Base-by-base conservation (phyloP, 2,113 vertebrate species). In the Diphyllodes magnificus region DNA sequence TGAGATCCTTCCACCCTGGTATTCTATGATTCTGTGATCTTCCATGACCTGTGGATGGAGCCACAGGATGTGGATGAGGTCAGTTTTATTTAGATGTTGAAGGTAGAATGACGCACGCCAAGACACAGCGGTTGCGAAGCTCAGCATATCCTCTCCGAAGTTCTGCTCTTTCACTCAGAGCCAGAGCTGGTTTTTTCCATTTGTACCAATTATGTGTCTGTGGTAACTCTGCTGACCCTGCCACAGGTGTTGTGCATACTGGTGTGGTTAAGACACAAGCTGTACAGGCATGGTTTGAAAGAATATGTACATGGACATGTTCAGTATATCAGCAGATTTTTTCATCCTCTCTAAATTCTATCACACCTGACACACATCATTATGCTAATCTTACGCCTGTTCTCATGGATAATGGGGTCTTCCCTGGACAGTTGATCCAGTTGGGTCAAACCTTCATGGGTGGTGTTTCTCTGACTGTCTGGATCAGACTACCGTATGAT, bases 371-470 rank as follows among this genome's bases (percentile, higher is more conserved):
- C 66, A 68, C 4, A 39, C 21, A 59, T 15, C 20, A 15, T 66
- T 53, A 15, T 37, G 40, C 7, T 31, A 23, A 33, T 22, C 30
- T 44, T 21, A 47, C 0, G 2, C 27, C 19, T 1, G 1, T 7
- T 59, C 27, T 28, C 51, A n/a, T 6, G 40, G 39, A 16, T 25
- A 28, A 33, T 4, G 9, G 6, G 33, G 45, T 61, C 44, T 88
- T 56, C 13, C 61, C 22, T 25, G 17, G 24, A 37, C 5, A 69
- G 49, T 3, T 1, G 4, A 49, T 35, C 40, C 30, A 45, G 7
- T 7, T 53, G 37, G 24, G 50, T 21, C 49, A 85, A 60, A 65
- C 13, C 9, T 53, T 17, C 4, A 0, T 17, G 19, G 22, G 30
- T n/a, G 25, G 9, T 1, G 2, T 65, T 76, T 76, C 11, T 65